These are phyloP conservation scores for Drosophila melanica DNA, from an alignment of 1,140 invertebrate genomes.

Conservation along the genomic window DNA sequence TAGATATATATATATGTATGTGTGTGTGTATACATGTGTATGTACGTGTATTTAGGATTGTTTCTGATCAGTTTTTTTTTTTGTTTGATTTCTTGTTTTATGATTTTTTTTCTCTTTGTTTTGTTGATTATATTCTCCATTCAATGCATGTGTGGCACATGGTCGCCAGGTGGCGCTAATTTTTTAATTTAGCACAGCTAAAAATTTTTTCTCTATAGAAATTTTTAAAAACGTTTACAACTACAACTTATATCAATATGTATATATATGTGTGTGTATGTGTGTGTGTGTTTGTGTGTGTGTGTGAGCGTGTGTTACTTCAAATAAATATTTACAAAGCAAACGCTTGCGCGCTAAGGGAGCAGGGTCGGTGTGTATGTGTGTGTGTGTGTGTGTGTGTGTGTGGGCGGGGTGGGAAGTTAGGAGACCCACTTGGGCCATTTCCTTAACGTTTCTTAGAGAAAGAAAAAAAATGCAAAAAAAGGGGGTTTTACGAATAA, in stretches of 20 bases:
- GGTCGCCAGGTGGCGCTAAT: constrained; percentile 35
- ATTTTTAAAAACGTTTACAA: constrained; percentile 41
- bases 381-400: background rate
- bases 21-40: background rate
- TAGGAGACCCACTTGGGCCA: background rate
- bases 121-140: constrained; percentile 32
- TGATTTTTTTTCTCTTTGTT: background rate
- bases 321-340: constrained; percentile 81
- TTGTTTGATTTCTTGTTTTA: background rate
- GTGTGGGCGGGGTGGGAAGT: background rate
- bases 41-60: constrained; percentile 23
- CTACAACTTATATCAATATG: constrained; percentile 62
- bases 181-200: constrained; percentile 71
- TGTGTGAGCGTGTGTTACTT: no score
- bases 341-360: constrained; percentile 21
- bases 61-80: constrained; percentile 10
- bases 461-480: constrained; percentile 36
- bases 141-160: constrained; percentile 68
- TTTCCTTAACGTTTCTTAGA: background rate
- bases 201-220: constrained; percentile 16
- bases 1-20: background rate
- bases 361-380: background rate
- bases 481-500: constrained; percentile 36
- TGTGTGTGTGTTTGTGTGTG: constrained; percentile 26
- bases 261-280: constrained; percentile 23